These are phyloP conservation scores for Arvicanthis niloticus DNA, from an alignment of 2,113 vertebrate species.

Conservation along the genomic window DNA sequence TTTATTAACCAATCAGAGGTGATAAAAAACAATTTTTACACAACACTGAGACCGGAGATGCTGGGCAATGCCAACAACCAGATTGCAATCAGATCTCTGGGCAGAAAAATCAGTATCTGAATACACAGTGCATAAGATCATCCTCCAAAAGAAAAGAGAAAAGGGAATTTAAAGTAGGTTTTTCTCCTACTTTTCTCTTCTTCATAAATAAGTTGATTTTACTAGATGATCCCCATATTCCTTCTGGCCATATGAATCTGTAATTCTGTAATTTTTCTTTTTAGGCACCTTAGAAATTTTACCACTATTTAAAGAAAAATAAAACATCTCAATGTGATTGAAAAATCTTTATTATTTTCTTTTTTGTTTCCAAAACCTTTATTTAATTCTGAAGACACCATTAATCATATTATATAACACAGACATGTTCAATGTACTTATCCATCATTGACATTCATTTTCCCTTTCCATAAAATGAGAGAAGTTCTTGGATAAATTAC, in stretches of 20 bases:
- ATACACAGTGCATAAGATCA: too few species aligned
- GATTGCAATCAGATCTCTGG: too few species aligned
- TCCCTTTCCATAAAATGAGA: background rate
- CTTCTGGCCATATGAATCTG: background rate
- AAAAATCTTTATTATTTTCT: background rate
- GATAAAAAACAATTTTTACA: too few species aligned
- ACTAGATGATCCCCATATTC: background rate
- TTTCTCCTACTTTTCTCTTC: background rate
- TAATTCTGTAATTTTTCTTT: slow-evolving; percentile 26
- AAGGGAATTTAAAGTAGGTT: background rate
- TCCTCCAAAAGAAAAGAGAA: background rate
- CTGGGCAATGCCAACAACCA: too few species aligned
- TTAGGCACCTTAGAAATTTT: slow-evolving; percentile 41
- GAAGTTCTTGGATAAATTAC: background rate
- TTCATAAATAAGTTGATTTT: slow-evolving; percentile 34
- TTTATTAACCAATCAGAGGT: too few species aligned
- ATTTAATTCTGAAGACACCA: background rate
- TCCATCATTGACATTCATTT: slow-evolving; percentile 12
- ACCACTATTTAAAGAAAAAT: slow-evolving; percentile 45
- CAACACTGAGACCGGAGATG: too few species aligned
- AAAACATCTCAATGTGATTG: background rate
- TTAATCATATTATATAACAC: background rate
- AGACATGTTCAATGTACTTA: background rate
- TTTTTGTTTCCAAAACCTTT: background rate
- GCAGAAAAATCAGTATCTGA: too few species aligned